These are phyloP conservation scores for Corythucha ciliata DNA, from an alignment of 2,888 invertebrate species.

Conservation along the genomic window DNA sequence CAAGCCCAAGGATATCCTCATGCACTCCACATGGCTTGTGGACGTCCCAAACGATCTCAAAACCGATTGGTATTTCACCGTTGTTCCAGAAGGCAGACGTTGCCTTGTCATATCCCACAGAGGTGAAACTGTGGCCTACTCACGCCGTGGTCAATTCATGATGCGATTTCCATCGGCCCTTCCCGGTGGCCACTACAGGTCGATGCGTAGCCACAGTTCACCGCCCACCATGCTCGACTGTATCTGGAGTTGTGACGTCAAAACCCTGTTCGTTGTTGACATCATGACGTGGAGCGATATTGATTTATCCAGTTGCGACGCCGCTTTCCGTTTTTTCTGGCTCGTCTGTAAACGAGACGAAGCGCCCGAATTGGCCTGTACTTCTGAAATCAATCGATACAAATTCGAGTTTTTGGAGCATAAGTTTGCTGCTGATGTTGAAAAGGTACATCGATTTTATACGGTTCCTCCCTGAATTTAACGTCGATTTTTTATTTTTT, in stretches of 20 bases:
- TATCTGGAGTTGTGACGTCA: conserved; percentile 53
- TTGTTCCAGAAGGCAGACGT: conserved; percentile 77
- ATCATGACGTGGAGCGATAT: conserved; percentile 44
- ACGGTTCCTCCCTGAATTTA: background rate
- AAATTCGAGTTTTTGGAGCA: conserved; percentile 19
- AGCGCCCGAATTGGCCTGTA: conserved; percentile 11
- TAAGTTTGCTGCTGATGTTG: conserved; percentile 14
- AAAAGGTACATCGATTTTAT: conserved; percentile 23
- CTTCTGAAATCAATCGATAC: conserved; percentile 18
- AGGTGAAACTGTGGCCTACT: conserved; percentile 61
- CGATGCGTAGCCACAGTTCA: too few relatives aligned
- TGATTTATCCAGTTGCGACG: conserved; percentile 46
- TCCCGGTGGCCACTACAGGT: conserved; percentile 58
- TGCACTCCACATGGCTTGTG: conserved; percentile 89
- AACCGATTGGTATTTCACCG: conserved; percentile 60
- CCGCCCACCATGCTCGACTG: conserved; percentile 74
- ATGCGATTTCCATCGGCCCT: conserved; percentile 53
- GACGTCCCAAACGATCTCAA: conserved; percentile 70
- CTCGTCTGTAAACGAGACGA: conserved; percentile 54
- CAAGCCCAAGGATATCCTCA: conserved; percentile 50
- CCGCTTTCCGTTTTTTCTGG: conserved; percentile 80
- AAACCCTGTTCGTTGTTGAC: conserved; percentile 70
- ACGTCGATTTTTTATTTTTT: conserved; percentile 11
- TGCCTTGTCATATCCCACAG: conserved; percentile 68
- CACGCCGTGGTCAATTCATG: conserved; percentile 52